Evolutionary conservation across 2,797 vertebrate genomes (phyloP), one percentile per base, ranked within the genome.

Genomic region (Lacerta bilineata): DNA sequence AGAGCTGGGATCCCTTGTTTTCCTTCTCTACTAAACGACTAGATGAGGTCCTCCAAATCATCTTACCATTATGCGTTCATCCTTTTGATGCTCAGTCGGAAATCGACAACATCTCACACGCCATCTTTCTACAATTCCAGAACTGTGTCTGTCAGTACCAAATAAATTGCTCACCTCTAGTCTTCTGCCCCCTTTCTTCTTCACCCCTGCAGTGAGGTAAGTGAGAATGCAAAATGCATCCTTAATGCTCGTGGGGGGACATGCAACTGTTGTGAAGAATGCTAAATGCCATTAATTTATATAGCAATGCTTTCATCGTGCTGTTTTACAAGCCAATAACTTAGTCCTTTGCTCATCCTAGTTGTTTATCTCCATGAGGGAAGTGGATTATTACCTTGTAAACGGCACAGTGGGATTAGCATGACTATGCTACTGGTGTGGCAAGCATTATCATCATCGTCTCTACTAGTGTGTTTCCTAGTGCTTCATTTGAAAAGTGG

Each of bases 211-310:
- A 29, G 27, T 33, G 46, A 50, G 80, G 41, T 46, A 89, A 33
- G 84, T 83, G 90, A 91, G 90, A 91, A 90, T 93, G 87, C 90
- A 91, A 89, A 91, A 90, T 90, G 68, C 87, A 75, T 94, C 90
- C 92, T 95, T 93, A 96, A 92, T 92, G 86, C 71, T 85, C 90
- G 43, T 93, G 68, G 82, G 95, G 91, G 91, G 84, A 93, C 85
- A 87, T 91, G 85, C 55, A 93, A 79, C 85, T 87, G 64, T 90
- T 80, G 85, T 87, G n/a, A 79, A 92, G 90, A 93, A 90, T 0
- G 1, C 93, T 95, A 94, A 95, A 94, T 93, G 92, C 82, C 93
- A 94, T 95, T 95, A 95, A 94, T 96, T 94, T 95, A 94, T 94
- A 89, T 88, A 92, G 93, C 94, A 93, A 91, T 93, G 71, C 88